Evolutionary conservation across 2,797 vertebrate genomes (phyloP), one percentile per base, ranked within the genome.

Genomic region (Momotus momota): DNA sequence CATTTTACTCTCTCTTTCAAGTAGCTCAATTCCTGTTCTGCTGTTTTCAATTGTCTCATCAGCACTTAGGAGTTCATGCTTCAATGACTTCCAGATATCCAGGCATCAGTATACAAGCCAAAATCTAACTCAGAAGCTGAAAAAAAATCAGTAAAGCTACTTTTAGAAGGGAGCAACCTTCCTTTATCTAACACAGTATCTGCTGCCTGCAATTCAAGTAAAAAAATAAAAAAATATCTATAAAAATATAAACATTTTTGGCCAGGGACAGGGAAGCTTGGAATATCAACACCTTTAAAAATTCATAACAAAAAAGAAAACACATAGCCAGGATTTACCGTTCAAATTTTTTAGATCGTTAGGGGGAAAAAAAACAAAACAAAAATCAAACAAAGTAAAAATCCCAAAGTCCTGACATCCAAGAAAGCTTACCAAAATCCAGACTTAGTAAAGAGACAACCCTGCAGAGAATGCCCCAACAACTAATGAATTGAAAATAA

Each of bases 1-100:
- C 93, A 40, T 78, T 88, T 84, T 91, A 90, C 81, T 95, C 81
- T 45, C 66, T 96, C 70, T 95, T 81, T 88, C 91, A 96, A 95
- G 96, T 51, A 94, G 91, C 48, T 73, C 94, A 93, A 45, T 82
- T 61, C 26, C 26, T 55, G 23, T 48, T 94, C 62, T 92, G 65
- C 64, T 96, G 38, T 88, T 97, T 96, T 88, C 91, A 90, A 41
- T 60, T 95, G 95, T 66, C 86, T 94, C 93, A 88, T 93, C 87
- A 87, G 88, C 92, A 96, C 82, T 91, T 88, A 90, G 40, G 23
- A 96, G 55, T 86, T 94, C 86, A 95, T 71, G 65, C 91, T 97
- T 97, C 95, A 94, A 51, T 90, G 71, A 95, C 81, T 96, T 95
- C 66, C 79, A 96, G 73, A 93, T 85, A 96, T 52, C 66, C 69